phyloP scores from a whole-genome alignment of 2,113 vertebrate species.

The Myiopsitta monachus region DNA sequence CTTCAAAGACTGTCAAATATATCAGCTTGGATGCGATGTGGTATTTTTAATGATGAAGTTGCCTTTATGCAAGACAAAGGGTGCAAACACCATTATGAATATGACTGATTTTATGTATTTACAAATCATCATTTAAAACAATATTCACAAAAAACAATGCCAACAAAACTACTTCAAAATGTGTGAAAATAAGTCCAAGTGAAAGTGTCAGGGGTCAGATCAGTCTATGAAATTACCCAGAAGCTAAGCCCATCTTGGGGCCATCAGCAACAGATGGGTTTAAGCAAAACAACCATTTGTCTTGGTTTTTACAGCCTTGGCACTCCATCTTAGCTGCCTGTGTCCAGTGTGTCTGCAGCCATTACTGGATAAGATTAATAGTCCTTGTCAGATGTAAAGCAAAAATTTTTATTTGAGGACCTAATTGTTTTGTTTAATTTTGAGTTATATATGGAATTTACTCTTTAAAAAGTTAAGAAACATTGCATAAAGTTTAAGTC shows the following conservation, averaged over 20 bases:
- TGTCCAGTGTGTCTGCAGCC: background rate
- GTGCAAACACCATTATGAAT: background rate
- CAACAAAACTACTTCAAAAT: background rate
- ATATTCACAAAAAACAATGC: background rate
- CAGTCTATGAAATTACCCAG: background rate
- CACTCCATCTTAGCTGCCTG: background rate
- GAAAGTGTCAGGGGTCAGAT: background rate
- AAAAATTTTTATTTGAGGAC: background rate
- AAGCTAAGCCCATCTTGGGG: background rate
- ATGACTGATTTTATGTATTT: background rate
- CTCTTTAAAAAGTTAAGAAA: background rate
- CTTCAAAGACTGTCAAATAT: background rate
- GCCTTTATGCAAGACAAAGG: background rate
- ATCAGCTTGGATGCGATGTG: background rate
- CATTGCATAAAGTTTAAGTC: background rate
- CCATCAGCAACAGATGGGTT: background rate
- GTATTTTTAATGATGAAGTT: conserved; percentile 5
- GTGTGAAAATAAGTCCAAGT: background rate
- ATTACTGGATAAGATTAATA: background rate
- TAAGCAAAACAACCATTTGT: background rate
- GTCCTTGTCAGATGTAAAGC: background rate
- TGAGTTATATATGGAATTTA: background rate
- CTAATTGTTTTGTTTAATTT: background rate
- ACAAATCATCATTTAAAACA: background rate
- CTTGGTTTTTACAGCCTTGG: background rate